Base-by-base conservation (phyloP, 2,113 vertebrate species). In the Rhinogobius similis region DNA sequence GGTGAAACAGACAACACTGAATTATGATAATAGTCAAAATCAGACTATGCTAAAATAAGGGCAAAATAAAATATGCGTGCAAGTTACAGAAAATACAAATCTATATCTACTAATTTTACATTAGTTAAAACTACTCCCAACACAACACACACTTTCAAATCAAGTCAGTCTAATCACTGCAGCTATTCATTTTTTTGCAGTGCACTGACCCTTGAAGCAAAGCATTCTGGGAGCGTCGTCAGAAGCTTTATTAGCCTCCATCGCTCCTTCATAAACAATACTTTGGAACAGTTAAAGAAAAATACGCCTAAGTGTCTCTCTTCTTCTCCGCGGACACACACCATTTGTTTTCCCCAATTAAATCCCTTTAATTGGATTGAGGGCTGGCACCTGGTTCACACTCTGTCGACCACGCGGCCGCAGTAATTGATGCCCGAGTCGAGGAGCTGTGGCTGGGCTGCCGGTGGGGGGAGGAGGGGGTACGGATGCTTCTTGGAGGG, bases 291-390 rank as follows among this genome's bases (percentile, higher is more conserved):
- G 69, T 46, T 58, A 56, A 67, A 41, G 53, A 39, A 77, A 58
- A 68, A 53, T 77, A 70, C 70, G 59, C 48, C 79, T 85, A 86
- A 87, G 85, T 81, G 86, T 75, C 78, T 58, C 55, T 56, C 12
- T 27, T 67, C 81, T 87, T 83, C 84, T 87, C 88, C 81, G 86
- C 73, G 73, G 87, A 88, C 86, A 90, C 88, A 89, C 87, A 89
- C 85, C 87, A 90, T 90, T 89, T 89, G 87, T 89, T 91, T 86
- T 70, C 78, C 80, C 87, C 90, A 92, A 92, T 91, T 91, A 92
- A 91, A 91, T 88, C 76, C 78, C 84, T 89, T 91, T 89, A 91
- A 92, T 90, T 92, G 88, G 87, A 91, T 84, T 83, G 88, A 91
- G 89, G 84, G 81, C 85, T 87, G 86, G 87, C 88, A 91, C 89